Evolutionary conservation across 2,797 vertebrate genomes (phyloP).

Genomic region (Trachurus trachurus): DNA sequence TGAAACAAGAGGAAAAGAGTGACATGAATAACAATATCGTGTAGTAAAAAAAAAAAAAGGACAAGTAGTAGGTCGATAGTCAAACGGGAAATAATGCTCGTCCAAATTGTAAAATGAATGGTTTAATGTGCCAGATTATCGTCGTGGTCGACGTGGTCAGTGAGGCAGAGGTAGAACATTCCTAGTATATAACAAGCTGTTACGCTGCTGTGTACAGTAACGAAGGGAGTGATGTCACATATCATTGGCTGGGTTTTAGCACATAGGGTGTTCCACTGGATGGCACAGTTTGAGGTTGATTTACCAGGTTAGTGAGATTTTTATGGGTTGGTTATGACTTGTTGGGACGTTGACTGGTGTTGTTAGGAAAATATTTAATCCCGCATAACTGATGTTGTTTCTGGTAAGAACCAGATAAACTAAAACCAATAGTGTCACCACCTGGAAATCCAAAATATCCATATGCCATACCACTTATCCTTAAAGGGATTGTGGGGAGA

Average conservation of each 20-base stretch:
- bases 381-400: not conserved
- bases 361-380: not conserved
- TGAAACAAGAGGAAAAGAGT: constrained; percentile 29
- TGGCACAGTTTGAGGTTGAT: not conserved
- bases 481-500: too few species aligned
- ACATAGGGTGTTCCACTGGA: not conserved
- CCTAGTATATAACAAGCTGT: not conserved
- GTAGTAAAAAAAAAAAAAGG: not conserved
- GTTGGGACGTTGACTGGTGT: not conserved
- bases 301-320: not conserved
- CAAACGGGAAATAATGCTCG: constrained; percentile 8
- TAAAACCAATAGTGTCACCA: too few species aligned
- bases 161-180: not conserved
- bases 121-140: constrained; percentile 8
- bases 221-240: not conserved
- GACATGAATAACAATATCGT: constrained; percentile 43
- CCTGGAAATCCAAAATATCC: too few species aligned
- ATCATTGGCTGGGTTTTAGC: not conserved
- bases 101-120: not conserved
- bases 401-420: not conserved
- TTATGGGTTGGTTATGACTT: not conserved
- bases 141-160: too few species aligned
- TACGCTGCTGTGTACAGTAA: not conserved
- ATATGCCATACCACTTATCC: too few species aligned
- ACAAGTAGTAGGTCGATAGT: constrained; percentile 22